Evolutionary conservation across 2,888 invertebrate species (phyloP).

Genomic region (Drosophila lutescens): DNA sequence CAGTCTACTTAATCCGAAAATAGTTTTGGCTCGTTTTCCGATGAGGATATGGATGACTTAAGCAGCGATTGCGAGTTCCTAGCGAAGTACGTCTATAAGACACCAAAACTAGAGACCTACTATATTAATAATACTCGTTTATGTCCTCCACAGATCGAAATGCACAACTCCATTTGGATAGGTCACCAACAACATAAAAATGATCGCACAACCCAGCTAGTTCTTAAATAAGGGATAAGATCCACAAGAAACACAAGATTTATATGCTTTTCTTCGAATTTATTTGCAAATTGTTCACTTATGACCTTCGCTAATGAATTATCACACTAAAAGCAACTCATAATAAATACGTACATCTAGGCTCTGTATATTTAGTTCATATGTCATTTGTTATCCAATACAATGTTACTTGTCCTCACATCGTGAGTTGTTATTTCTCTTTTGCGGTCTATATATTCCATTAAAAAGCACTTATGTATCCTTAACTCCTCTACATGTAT

Average conservation of each 20-base stretch:
- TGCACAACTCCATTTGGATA: neutral
- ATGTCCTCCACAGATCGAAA: neutral
- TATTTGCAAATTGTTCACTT: constrained; percentile 31
- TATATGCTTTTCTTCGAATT: constrained; percentile 24
- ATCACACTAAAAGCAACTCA: constrained; percentile 77
- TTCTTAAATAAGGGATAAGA: no score
- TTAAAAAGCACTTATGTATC: constrained; percentile 76
- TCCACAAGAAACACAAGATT: neutral
- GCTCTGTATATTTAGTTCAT: constrained; percentile 40
- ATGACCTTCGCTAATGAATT: constrained; percentile 63
- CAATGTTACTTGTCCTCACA: constrained; percentile 51
- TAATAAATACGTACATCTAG: constrained; percentile 71
- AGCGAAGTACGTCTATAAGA: no score
- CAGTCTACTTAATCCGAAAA: no score
- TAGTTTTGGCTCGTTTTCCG: no score
- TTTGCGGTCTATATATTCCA: constrained; percentile 71
- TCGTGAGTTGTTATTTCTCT: constrained; percentile 35
- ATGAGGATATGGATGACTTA: no score
- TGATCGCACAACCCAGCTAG: no score
- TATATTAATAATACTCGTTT: no score
- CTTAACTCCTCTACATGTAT: constrained; percentile 35
- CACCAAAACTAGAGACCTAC: no score
- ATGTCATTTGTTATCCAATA: constrained; percentile 43
- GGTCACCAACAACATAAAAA: neutral
- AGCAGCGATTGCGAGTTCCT: no score